Evolutionary conservation across 2,113 vertebrate genomes (phyloP).

Genomic region (Malurus melanocephalus): DNA sequence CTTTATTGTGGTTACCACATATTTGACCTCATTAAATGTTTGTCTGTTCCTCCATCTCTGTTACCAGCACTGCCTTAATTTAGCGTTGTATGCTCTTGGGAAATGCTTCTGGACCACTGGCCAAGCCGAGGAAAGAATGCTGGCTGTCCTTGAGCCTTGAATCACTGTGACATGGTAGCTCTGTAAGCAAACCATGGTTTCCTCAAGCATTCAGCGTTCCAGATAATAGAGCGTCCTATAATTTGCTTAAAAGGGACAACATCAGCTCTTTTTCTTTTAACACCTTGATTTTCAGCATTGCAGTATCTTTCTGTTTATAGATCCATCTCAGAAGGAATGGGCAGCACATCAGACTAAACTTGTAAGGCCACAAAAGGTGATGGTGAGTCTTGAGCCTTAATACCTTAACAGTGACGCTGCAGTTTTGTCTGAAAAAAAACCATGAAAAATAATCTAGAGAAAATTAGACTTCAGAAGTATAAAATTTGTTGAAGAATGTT

Average conservation of each 20-base stretch:
- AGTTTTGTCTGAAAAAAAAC: not conserved
- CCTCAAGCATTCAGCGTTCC: not conserved
- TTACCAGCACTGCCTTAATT: not conserved
- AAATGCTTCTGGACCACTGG: not conserved
- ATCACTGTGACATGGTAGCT: not conserved
- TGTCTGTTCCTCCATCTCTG: not conserved
- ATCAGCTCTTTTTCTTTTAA: not conserved
- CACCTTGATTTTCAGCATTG: not conserved
- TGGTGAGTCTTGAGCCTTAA: not conserved
- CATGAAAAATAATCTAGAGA: not conserved
- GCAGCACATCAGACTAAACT: not conserved
- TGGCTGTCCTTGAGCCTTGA: not conserved
- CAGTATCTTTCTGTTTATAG: not conserved
- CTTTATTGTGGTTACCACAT: not conserved
- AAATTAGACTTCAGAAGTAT: not conserved
- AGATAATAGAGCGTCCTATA: rapidly evolving
- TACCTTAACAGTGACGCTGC: not conserved
- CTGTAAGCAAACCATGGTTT: too few relatives aligned
- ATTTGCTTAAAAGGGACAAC: not conserved
- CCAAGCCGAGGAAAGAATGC: rapidly evolving
- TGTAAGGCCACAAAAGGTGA: not conserved
- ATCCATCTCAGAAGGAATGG: not conserved
- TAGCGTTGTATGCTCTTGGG: not conserved
- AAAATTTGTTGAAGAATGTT: not conserved
- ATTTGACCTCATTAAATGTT: not conserved